These are phyloP conservation scores for Idaea aversata DNA, from an alignment of 2,888 invertebrate species.

Conservation along the genomic window DNA sequence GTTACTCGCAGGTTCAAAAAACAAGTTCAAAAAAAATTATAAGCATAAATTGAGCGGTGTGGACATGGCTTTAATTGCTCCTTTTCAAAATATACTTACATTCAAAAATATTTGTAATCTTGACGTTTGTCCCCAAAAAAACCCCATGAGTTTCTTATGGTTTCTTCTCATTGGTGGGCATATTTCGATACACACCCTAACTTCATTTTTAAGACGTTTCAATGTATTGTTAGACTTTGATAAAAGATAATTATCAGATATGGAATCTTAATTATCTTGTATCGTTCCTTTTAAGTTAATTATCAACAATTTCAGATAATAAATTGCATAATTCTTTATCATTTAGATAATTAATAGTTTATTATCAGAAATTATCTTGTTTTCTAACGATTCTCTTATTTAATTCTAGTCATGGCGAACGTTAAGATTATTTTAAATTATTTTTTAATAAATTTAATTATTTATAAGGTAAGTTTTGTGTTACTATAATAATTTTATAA, in stretches of 20 bases:
- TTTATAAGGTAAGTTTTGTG: not conserved
- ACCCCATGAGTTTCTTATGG: too few species aligned
- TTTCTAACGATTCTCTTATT: constrained; percentile 2
- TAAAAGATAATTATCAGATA: not conserved
- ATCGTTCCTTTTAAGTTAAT: not conserved
- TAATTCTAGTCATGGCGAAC: constrained; percentile 10
- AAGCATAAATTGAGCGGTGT: too few species aligned
- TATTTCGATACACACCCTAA: too few species aligned
- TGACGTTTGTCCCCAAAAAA: too few species aligned
- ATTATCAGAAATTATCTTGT: constrained; percentile 2
- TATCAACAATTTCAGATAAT: not conserved
- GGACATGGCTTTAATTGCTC: too few species aligned
- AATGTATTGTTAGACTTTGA: not conserved
- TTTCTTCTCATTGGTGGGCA: too few species aligned
- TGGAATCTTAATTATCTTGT: not conserved
- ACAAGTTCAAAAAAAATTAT: too few species aligned
- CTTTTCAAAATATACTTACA: too few species aligned
- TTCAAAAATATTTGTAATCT: too few species aligned
- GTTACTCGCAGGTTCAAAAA: too few species aligned
- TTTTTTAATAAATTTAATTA: not conserved
- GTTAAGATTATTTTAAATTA: not conserved
- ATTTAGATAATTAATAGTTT: not conserved
- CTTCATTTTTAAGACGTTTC: too few species aligned
- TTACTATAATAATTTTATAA: too few species aligned
- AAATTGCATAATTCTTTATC: not conserved